Evolutionary conservation across 2,113 vertebrate genomes (phyloP).

Genomic region (Saccopteryx bilineata): DNA sequence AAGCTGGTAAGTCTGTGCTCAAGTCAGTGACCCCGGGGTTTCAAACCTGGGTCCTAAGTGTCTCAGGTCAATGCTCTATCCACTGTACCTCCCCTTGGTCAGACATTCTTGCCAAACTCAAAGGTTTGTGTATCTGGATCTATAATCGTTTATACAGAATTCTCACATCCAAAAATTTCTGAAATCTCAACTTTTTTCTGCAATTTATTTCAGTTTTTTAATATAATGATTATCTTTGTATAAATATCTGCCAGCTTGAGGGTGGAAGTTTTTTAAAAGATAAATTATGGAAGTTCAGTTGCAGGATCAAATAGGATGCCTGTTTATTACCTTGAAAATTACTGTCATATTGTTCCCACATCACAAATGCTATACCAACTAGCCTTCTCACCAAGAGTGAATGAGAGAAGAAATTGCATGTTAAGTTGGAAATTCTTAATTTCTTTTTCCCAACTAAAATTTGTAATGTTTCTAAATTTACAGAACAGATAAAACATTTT

Average conservation of each 20-base stretch:
- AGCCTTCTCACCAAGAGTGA: background rate
- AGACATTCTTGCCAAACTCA: background rate
- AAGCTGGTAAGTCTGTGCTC: too few relatives aligned
- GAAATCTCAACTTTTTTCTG: background rate
- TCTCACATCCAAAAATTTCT: background rate
- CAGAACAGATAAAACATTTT: background rate
- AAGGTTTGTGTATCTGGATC: background rate
- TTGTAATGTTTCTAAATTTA: slow-evolving; percentile 25
- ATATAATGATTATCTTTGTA: background rate
- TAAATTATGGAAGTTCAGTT: background rate
- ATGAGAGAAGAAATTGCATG: background rate
- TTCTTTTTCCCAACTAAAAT: slow-evolving; percentile 30
- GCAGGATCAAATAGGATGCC: background rate
- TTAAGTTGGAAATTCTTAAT: background rate
- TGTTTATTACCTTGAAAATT: background rate
- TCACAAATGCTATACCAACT: background rate
- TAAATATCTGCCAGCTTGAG: background rate
- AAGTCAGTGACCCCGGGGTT: too few relatives aligned
- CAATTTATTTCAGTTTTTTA: slow-evolving; percentile 1
- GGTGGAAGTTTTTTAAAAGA: background rate
- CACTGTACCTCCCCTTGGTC: too few relatives aligned
- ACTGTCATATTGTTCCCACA: too few relatives aligned
- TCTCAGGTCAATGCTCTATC: too few relatives aligned
- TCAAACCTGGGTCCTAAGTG: too few relatives aligned
- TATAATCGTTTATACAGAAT: background rate